phyloP scores from a whole-genome alignment of 2,888 invertebrate genomes.

The Aromia moschata region DNA sequence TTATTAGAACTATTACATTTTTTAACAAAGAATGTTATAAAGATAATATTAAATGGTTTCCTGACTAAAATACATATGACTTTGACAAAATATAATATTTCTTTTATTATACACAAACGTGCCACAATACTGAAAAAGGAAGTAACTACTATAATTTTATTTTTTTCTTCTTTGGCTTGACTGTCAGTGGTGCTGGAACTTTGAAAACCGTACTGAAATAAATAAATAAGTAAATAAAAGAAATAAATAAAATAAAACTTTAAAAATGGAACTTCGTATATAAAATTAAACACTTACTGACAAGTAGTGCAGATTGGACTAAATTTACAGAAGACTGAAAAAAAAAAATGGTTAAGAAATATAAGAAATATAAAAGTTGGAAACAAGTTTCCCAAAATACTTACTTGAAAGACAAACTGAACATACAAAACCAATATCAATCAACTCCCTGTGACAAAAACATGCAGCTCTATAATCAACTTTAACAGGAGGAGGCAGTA shows the following conservation, averaged over 20 bases:
- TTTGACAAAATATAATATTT: no score
- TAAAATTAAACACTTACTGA: slow-evolving; percentile 77
- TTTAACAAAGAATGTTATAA: no score
- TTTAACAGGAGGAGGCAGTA: slow-evolving; percentile 87
- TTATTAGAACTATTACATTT: no score
- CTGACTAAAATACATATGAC: no score
- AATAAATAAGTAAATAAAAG: no score
- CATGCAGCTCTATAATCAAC: slow-evolving; percentile 98
- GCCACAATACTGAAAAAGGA: no score
- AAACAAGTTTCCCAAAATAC: slow-evolving; percentile 50
- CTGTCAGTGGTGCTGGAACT: slow-evolving; percentile 81
- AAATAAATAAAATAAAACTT: no score
- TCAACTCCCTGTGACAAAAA: slow-evolving; percentile 94
- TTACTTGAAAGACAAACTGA: slow-evolving; percentile 95
- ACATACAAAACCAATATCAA: slow-evolving; percentile 97
- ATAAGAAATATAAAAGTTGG: not conserved
- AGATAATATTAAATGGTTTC: no score
- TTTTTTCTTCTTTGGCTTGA: slow-evolving; percentile 85
- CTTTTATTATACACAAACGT: no score
- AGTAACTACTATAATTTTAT: slow-evolving; percentile 64
- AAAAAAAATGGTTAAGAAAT: slow-evolving; percentile 47
- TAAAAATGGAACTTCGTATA: no score
- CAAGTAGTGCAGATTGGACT: slow-evolving; percentile 98
- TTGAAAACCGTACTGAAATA: slow-evolving; percentile 88
- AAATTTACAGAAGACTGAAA: slow-evolving; percentile 94